Conservation (phyloP, 2,797 vertebrate species). For the Mastacembelus armatus region DNA sequence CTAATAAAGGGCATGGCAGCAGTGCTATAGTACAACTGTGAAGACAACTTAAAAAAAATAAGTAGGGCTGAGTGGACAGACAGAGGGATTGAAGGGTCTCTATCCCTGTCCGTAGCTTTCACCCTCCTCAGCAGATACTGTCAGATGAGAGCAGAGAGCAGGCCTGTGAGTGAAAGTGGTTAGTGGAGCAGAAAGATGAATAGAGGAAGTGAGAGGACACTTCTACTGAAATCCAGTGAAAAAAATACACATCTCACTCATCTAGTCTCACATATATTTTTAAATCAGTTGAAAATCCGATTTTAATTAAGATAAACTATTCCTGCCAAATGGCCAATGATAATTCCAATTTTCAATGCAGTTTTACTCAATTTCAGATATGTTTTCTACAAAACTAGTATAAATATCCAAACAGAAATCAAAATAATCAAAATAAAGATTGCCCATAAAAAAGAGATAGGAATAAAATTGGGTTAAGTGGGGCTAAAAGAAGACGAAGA, state of each 20-base stretch:
- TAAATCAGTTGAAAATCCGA: slow-evolving; percentile 44
- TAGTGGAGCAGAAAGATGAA: slow-evolving; percentile 64
- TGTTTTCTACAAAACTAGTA: slow-evolving; percentile 20
- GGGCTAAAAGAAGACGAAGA: slow-evolving; percentile 20
- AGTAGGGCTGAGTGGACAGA: slow-evolving; percentile 39
- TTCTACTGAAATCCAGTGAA: slow-evolving; percentile 13
- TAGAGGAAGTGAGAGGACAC: slow-evolving; percentile 13
- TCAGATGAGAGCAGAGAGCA: slow-evolving; percentile 50
- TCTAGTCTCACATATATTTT: slow-evolving; percentile 48
- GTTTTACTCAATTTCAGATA: slow-evolving; percentile 16
- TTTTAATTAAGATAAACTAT: slow-evolving; percentile 51
- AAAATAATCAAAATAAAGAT: slow-evolving; percentile 15
- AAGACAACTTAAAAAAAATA: slow-evolving; percentile 7
- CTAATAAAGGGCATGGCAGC: slow-evolving; percentile 1
- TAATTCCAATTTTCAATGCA: slow-evolving; percentile 37
- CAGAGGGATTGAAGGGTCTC: slow-evolving; percentile 41
- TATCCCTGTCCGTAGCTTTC: slow-evolving; percentile 56
- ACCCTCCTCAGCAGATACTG: slow-evolving; percentile 66
- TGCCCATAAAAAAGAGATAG: not conserved
- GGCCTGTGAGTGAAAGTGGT: slow-evolving; percentile 33
- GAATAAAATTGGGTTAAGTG: slow-evolving; percentile 28
- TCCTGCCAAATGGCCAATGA: slow-evolving; percentile 49
- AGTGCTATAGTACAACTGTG: not conserved
- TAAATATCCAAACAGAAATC: slow-evolving; percentile 21
- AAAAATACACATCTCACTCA: slow-evolving; percentile 47